Evolutionary conservation across 2,888 invertebrate genomes (phyloP).

Genomic region (Agrotis segetum): DNA sequence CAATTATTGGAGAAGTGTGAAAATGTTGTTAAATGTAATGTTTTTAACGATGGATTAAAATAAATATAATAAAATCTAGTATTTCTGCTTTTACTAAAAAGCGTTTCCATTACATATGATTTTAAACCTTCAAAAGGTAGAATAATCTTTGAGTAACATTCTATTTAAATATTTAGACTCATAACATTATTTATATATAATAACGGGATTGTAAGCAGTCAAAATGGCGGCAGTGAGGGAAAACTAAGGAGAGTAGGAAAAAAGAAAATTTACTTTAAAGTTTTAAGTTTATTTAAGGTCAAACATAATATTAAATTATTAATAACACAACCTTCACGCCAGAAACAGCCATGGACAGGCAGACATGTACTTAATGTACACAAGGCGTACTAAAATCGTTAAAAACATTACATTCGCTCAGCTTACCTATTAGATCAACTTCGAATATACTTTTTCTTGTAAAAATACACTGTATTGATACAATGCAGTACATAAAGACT

Average conservation of each 20-base stretch:
- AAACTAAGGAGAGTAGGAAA: slow-evolving; percentile 35
- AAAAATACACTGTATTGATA: slow-evolving; percentile 56
- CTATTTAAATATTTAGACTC: no score
- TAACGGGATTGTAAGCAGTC: slow-evolving; percentile 19
- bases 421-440: slow-evolving; percentile 57
- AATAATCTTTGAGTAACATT: background rate
- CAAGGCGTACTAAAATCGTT: slow-evolving; percentile 38
- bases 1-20: slow-evolving; percentile 36
- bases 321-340: slow-evolving; percentile 57
- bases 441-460: slow-evolving; percentile 59
- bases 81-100: slow-evolving; percentile 23
- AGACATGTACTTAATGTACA: slow-evolving; percentile 25
- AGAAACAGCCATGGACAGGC: slow-evolving; percentile 10
- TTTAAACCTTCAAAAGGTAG: slow-evolving; percentile 48
- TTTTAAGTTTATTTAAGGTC: slow-evolving; percentile 58
- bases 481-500: slow-evolving; percentile 58
- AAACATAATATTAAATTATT: slow-evolving; percentile 64
- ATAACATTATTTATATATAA: slow-evolving; percentile 17
- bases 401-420: slow-evolving; percentile 60
- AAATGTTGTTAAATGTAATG: slow-evolving; percentile 52
- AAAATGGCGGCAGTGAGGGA: background rate
- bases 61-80: slow-evolving; percentile 15
- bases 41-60: slow-evolving; percentile 40
- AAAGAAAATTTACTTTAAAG: slow-evolving; percentile 40
- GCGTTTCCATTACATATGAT: slow-evolving; percentile 35